Conservation (phyloP, 2,888 invertebrate species). For the Sarcophaga caerulescens region DNA sequence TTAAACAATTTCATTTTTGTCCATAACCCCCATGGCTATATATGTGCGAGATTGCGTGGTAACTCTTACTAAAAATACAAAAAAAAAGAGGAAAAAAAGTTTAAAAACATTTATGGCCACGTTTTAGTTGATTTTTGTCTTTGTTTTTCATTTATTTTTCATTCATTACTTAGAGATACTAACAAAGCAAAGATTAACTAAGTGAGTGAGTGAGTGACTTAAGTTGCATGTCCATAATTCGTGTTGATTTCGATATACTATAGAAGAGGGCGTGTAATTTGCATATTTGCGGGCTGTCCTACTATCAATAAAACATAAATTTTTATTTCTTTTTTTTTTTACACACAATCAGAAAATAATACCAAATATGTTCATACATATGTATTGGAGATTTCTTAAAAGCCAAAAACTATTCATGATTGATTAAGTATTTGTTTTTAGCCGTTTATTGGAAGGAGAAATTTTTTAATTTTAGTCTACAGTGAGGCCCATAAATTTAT, state of each 20-base stretch:
- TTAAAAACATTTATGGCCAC: conserved; percentile 31
- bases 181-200: background rate
- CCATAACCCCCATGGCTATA: background rate
- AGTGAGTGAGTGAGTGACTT: conserved; percentile 13
- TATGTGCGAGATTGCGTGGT: conserved; percentile 40
- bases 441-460: too few species aligned
- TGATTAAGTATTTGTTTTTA: too few species aligned
- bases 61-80: background rate
- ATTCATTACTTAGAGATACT: too few species aligned
- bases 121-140: background rate
- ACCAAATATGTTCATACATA: too few species aligned
- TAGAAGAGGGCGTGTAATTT: conserved; percentile 45
- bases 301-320: too few species aligned
- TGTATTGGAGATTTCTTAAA: too few species aligned
- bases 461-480: too few species aligned
- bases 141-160: background rate
- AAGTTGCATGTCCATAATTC: conserved; percentile 55
- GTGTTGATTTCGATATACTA: background rate
- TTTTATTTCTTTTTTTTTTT: too few species aligned
- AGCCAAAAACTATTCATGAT: too few species aligned
- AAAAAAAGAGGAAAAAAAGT: background rate
- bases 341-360: too few species aligned
- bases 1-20: background rate
- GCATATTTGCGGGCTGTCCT: conserved; percentile 24
- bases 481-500: too few species aligned